A percentile compares a stretch with the other conserved stretches of the same genome.
phyloP scores from a whole-genome alignment of 2,888 invertebrate species.

The Lasioglossum villosulum region DNA sequence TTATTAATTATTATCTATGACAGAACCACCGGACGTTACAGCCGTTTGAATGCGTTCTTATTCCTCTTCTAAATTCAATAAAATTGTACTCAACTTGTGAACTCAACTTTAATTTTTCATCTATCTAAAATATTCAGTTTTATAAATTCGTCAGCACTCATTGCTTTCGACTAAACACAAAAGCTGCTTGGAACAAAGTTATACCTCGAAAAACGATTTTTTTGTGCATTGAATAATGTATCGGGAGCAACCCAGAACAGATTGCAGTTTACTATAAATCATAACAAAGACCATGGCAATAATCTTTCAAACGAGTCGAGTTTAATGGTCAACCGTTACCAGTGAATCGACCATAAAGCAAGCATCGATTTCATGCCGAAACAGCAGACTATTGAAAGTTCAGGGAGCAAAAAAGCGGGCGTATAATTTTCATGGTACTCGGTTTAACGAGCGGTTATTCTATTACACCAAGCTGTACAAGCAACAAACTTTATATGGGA shows the following conservation, averaged over 20 bases:
- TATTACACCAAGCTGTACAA: conserved; percentile 10
- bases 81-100: neutral
- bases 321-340: neutral
- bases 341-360: conserved; percentile 24
- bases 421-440: conserved; percentile 9
- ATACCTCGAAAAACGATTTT: neutral
- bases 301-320: conserved; percentile 10
- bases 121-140: neutral
- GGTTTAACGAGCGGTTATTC: conserved; percentile 23
- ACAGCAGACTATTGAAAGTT: conserved; percentile 4
- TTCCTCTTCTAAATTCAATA: neutral
- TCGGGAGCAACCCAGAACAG: no score
- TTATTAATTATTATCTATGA: no score
- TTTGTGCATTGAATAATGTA: neutral
- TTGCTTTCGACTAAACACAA: neutral
- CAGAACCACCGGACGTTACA: no score
- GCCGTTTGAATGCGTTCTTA: neutral
- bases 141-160: neutral
- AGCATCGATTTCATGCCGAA: conserved; percentile 19
- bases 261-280: neutral
- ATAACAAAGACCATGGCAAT: neutral
- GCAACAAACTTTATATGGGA: conserved; percentile 22
- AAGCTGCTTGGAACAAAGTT: neutral
- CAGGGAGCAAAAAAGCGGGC: conserved; percentile 1
- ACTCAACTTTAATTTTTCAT: neutral